Conservation (phyloP, 2,888 invertebrate species). For the Onthophagus sagittarius region DNA sequence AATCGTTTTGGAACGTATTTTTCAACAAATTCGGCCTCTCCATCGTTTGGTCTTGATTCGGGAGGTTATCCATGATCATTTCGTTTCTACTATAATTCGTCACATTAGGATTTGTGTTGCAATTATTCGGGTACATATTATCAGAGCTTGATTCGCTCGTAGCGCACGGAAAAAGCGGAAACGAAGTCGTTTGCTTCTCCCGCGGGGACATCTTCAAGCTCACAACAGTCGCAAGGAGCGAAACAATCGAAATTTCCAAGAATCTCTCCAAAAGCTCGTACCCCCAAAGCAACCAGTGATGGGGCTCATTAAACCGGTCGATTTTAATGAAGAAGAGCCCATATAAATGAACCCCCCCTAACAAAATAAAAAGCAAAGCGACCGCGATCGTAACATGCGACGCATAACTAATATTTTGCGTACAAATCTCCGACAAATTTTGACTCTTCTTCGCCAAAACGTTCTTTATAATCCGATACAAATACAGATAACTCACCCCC, state of each 20-base stretch:
- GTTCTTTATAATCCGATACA: slow-evolving; percentile 73
- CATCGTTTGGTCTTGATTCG: slow-evolving; percentile 37
- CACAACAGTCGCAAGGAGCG: slow-evolving; percentile 81
- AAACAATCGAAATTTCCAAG: slow-evolving; percentile 84
- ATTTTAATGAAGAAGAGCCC: slow-evolving; percentile 65
- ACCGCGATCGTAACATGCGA: slow-evolving; percentile 87
- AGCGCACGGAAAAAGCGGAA: slow-evolving; percentile 77
- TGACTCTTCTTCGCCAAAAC: slow-evolving; percentile 73
- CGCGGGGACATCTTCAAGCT: slow-evolving; percentile 64
- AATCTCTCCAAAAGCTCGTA: slow-evolving; percentile 83
- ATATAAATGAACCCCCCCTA: slow-evolving; percentile 81
- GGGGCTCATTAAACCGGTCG: slow-evolving; percentile 54
- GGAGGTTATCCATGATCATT: slow-evolving; percentile 49
- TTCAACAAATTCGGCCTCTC: slow-evolving; percentile 55
- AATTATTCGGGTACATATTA: slow-evolving; percentile 82
- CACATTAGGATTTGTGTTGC: slow-evolving; percentile 80
- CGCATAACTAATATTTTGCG: slow-evolving; percentile 77
- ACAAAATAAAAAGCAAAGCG: slow-evolving; percentile 76
- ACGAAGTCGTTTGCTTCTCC: slow-evolving; percentile 67
- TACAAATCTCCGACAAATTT: slow-evolving; percentile 72
- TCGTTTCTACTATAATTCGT: slow-evolving; percentile 69
- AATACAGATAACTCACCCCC: slow-evolving; percentile 79
- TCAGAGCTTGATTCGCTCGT: slow-evolving; percentile 82
- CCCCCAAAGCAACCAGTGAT: slow-evolving; percentile 89
- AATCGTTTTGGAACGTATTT: slow-evolving; percentile 58